Evolutionary conservation across 2,888 invertebrate genomes (phyloP).

Genomic region (Polietes domitor): DNA sequence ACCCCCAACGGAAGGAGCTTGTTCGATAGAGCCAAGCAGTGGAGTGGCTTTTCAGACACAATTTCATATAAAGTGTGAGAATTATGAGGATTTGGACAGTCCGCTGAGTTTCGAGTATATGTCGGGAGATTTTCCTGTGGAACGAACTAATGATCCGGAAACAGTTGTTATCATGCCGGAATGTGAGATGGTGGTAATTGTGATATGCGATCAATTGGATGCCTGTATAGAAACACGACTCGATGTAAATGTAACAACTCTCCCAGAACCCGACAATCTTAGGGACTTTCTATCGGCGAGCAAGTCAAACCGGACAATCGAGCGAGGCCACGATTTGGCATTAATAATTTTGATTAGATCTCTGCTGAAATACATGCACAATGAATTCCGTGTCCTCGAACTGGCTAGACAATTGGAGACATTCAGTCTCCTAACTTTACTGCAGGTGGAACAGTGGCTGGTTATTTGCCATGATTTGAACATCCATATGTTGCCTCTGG

Average conservation of each 20-base stretch:
- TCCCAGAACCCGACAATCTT: slow-evolving; percentile 37
- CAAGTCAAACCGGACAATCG: slow-evolving; percentile 54
- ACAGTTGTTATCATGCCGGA: slow-evolving; percentile 49
- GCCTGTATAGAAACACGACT: slow-evolving; percentile 64
- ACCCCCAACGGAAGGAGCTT: slow-evolving; percentile 66
- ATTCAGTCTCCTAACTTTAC: slow-evolving; percentile 57
- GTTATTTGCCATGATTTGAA: slow-evolving; percentile 52
- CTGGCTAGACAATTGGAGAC: slow-evolving; percentile 47
- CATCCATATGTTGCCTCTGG: slow-evolving; percentile 50
- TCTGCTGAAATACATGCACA: slow-evolving; percentile 30
- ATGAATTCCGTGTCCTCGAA: not conserved
- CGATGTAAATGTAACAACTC: slow-evolving; percentile 52
- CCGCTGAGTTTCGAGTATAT: slow-evolving; percentile 67
- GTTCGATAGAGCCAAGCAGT: slow-evolving; percentile 57
- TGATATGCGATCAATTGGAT: slow-evolving; percentile 68
- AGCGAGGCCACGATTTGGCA: slow-evolving; percentile 55
- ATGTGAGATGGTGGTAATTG: slow-evolving; percentile 47
- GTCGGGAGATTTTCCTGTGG: slow-evolving; percentile 60
- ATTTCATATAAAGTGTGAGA: slow-evolving; percentile 68
- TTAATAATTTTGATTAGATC: slow-evolving; percentile 62
- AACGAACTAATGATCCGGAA: slow-evolving; percentile 59
- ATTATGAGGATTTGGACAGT: slow-evolving; percentile 63
- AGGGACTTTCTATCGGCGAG: slow-evolving; percentile 39
- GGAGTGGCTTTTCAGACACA: slow-evolving; percentile 69
- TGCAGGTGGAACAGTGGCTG: slow-evolving; percentile 68